These are phyloP conservation scores for Heteronetta atricapilla DNA, from an alignment of 2,113 vertebrate species.

Conservation along the genomic window DNA sequence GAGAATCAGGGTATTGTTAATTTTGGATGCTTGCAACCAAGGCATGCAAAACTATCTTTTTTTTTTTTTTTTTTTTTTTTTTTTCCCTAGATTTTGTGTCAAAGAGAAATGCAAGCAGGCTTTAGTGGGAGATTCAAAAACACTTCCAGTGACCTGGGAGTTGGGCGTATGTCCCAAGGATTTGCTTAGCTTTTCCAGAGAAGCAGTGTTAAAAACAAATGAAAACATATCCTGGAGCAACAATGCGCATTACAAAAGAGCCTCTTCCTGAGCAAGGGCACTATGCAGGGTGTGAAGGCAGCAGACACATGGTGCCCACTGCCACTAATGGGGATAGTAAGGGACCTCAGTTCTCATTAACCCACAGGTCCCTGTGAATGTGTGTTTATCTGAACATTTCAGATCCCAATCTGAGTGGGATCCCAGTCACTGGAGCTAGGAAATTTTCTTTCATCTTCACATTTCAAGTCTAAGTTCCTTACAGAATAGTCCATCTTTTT, in stretches of 20 bases:
- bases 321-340: neutral
- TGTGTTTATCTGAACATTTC: neutral
- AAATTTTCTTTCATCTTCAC: neutral
- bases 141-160: neutral
- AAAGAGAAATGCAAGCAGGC: neutral
- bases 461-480: neutral
- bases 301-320: rapidly evolving
- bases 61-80: neutral
- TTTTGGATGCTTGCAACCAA: neutral
- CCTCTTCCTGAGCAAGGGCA: neutral
- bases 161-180: neutral
- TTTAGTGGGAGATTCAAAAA: neutral
- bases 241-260: neutral
- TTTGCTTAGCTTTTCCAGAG: neutral
- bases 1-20: neutral
- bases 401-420: neutral
- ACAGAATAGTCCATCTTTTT: neutral
- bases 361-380: neutral
- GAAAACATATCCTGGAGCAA: neutral
- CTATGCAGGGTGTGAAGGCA: neutral
- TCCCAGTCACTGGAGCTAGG: neutral
- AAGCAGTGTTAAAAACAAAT: neutral
- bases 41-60: neutral
- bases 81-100: neutral
- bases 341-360: neutral